Percentiles rank a stretch among this genome's conserved stretches.
phyloP scores from a whole-genome alignment of 2,888 invertebrate species.

The Fissipunctia ypsillon region DNA sequence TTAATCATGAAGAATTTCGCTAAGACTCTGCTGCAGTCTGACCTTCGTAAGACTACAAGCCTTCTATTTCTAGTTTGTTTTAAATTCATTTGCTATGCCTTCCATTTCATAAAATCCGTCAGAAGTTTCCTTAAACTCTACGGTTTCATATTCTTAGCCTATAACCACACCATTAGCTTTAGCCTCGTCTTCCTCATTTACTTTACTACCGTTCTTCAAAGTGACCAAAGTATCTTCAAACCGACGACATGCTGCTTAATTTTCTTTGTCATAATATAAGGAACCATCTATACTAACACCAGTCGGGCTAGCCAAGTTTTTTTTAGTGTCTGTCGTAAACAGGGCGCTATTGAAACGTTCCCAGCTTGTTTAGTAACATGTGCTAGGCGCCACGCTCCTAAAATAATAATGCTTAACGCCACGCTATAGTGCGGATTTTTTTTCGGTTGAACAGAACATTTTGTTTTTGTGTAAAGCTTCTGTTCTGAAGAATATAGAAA shows the following conservation, averaged over 20 bases:
- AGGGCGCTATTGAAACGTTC: slow-evolving; percentile 76
- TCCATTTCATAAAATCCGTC: background rate
- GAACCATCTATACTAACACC: slow-evolving; percentile 56
- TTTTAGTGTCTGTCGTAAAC: slow-evolving; percentile 75
- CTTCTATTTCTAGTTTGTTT: background rate
- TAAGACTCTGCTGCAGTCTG: background rate
- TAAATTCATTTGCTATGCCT: background rate
- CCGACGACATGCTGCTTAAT: slow-evolving; percentile 31
- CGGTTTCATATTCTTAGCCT: background rate
- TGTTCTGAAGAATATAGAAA: slow-evolving; percentile 9
- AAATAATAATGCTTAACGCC: slow-evolving; percentile 79
- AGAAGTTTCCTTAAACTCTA: background rate
- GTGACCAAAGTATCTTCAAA: slow-evolving; percentile 33
- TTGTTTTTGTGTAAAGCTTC: slow-evolving; percentile 25
- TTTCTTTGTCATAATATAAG: slow-evolving; percentile 48
- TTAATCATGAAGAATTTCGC: background rate
- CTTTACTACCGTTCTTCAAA: slow-evolving; percentile 52
- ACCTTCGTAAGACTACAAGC: too few relatives aligned
- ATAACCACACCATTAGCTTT: background rate
- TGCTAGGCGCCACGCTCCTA: slow-evolving; percentile 87
- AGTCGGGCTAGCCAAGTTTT: slow-evolving; percentile 65
- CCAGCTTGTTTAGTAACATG: slow-evolving; percentile 79
- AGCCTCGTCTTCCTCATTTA: slow-evolving; percentile 25
- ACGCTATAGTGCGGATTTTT: slow-evolving; percentile 61
- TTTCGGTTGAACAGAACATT: slow-evolving; percentile 24